phyloP scores from a whole-genome alignment of 2,113 vertebrate genomes.

The Pyrgilauda ruficollis region DNA sequence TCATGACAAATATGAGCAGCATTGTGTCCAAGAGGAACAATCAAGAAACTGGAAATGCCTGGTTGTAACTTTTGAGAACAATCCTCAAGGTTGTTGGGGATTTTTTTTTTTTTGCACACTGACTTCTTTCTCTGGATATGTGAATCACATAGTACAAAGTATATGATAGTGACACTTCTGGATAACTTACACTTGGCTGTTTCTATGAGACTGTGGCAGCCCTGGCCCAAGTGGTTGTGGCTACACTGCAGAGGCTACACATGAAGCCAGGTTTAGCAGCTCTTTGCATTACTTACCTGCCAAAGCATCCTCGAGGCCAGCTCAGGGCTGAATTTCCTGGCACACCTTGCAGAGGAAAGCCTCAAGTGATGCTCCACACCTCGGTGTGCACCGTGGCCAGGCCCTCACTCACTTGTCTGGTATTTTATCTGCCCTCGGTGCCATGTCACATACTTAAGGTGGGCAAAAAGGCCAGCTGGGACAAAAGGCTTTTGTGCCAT shows the following conservation, averaged over 20 bases:
- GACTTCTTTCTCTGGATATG: not conserved
- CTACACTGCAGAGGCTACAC: not conserved
- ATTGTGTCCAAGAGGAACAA: accelerated
- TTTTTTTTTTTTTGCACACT: not conserved
- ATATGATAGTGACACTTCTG: not conserved
- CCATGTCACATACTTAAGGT: not conserved
- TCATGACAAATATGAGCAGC: not conserved
- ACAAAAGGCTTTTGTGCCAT: not conserved
- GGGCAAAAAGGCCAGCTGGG: not conserved
- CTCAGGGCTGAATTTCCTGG: not conserved
- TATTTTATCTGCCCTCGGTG: not conserved
- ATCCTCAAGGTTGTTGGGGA: not conserved
- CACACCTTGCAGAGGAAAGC: not conserved
- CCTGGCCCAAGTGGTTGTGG: not conserved
- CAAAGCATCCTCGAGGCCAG: constrained; percentile 12
- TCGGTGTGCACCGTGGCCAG: accelerated
- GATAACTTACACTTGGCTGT: not conserved
- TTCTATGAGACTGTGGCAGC: not conserved
- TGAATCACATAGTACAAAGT: not conserved
- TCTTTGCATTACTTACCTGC: not conserved
- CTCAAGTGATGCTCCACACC: not conserved
- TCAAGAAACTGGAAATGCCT: not conserved
- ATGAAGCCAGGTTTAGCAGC: not conserved
- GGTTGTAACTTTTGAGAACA: not conserved
- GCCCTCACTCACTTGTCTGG: not conserved